These are phyloP conservation scores for Gastrophysa polygoni DNA, from an alignment of 2,888 invertebrate genomes.

Conservation along the genomic window DNA sequence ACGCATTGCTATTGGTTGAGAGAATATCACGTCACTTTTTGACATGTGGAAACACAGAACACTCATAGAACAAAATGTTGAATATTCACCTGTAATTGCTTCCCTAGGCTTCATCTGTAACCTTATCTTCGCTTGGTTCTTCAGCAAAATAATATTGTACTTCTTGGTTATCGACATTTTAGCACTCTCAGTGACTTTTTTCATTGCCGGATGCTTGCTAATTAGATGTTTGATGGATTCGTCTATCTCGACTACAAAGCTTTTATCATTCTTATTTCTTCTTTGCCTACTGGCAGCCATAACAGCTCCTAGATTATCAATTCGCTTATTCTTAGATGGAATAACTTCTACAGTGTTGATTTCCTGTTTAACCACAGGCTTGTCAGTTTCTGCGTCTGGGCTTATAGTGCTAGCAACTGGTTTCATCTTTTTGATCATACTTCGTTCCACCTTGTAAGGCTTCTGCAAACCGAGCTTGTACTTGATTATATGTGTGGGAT, in stretches of 20 bases:
- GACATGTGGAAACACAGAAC: no score
- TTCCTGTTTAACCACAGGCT: not conserved
- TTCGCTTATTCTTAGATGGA: not conserved
- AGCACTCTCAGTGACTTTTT: slow-evolving; percentile 14
- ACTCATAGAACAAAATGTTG: not conserved
- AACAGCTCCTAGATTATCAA: not conserved
- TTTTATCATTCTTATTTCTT: not conserved
- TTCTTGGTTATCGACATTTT: slow-evolving; percentile 33
- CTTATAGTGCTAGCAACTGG: not conserved
- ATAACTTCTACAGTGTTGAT: not conserved
- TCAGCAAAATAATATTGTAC: slow-evolving; percentile 30
- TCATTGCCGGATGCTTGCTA: slow-evolving; percentile 5
- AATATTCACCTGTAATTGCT: not conserved
- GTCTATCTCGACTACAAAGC: not conserved
- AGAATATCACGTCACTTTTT: no score
- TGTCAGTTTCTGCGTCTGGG: not conserved
- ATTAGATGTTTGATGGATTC: slow-evolving; percentile 3
- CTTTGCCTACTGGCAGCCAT: not conserved
- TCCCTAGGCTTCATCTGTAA: slow-evolving; percentile 9
- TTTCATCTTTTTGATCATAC: slow-evolving; percentile 7
- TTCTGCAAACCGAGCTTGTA: slow-evolving; percentile 25
- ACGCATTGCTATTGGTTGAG: no score
- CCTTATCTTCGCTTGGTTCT: slow-evolving; percentile 8
- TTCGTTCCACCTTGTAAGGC: slow-evolving; percentile 16
- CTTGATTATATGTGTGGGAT: slow-evolving; percentile 31